These are phyloP conservation scores for Anthopleura sola DNA, from an alignment of 64 coral and sea anemone genomes.

Conservation along the genomic window DNA sequence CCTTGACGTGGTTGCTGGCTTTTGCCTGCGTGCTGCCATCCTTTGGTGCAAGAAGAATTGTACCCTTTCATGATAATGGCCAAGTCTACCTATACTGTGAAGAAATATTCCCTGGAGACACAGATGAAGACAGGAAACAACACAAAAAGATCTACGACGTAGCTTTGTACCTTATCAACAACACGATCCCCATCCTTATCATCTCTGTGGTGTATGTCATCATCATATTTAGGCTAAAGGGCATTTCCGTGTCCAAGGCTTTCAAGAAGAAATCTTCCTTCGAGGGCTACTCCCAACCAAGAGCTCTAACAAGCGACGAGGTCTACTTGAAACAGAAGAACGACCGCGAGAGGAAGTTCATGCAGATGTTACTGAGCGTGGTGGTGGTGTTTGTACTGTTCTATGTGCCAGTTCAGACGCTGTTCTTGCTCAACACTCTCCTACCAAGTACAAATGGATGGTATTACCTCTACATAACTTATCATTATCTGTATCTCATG, in stretches of 20 bases:
- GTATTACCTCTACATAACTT: slow-evolving; percentile 33
- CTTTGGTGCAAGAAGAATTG: slow-evolving; percentile 32
- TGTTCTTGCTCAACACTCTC: slow-evolving; percentile 17
- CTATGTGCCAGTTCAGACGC: slow-evolving; percentile 49
- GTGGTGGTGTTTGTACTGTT: slow-evolving; percentile 51
- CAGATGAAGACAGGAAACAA: background rate
- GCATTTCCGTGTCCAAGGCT: background rate
- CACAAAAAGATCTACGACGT: slow-evolving; percentile 41
- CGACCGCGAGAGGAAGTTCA: slow-evolving; percentile 52
- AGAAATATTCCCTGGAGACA: slow-evolving; percentile 33
- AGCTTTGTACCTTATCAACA: slow-evolving; percentile 49
- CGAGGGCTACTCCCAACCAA: background rate
- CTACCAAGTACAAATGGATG: background rate
- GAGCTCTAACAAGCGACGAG: slow-evolving; percentile 11
- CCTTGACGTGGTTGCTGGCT: slow-evolving; percentile 43
- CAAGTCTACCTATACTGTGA: background rate
- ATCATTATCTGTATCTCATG: slow-evolving; percentile 48
- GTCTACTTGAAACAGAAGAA: slow-evolving; percentile 24
- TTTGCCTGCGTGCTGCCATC: slow-evolving; percentile 56
- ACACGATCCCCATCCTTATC: slow-evolving; percentile 32
- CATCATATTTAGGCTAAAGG: slow-evolving; percentile 49
- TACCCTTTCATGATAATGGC: background rate
- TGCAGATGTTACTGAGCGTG: slow-evolving; percentile 44
- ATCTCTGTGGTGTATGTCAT: slow-evolving; percentile 35
- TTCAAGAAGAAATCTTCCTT: slow-evolving; percentile 8